Conservation (phyloP, 2,113 vertebrate species). For the Atlantisia rogersi region DNA sequence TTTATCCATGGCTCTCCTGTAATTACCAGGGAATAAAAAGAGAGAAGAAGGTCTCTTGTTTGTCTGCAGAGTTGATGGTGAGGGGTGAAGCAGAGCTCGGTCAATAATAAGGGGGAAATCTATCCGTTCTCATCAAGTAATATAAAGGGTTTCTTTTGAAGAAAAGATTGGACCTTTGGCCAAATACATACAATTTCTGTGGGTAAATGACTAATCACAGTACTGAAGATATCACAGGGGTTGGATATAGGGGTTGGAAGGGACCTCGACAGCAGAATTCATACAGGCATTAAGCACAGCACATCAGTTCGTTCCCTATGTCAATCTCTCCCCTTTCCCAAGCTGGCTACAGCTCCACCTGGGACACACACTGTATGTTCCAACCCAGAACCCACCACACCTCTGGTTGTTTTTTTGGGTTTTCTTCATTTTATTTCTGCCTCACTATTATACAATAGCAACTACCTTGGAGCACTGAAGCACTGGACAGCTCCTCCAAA, state of each 20-base stretch:
- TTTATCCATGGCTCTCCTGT: slow-evolving; percentile 93
- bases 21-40: not conserved
- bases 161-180: not conserved
- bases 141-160: not conserved
- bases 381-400: not conserved
- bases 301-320: rapidly evolving
- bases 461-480: not conserved
- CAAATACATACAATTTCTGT: not conserved
- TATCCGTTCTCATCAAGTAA: not conserved
- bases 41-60: not conserved
- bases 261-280: not conserved
- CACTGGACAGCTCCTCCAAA: slow-evolving; percentile 26
- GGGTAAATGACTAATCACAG: not conserved
- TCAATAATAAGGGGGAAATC: not conserved
- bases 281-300: not conserved
- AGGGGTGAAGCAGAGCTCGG: not conserved
- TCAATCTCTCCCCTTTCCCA: not conserved
- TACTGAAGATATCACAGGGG: not conserved
- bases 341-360: not conserved
- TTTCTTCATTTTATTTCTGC: not conserved
- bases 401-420: not conserved
- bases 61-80: not conserved
- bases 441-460: not conserved
- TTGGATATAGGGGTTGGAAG: no score
- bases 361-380: not conserved